phyloP scores from a whole-genome alignment of 2,888 invertebrate genomes.

The Leptogaster cylindrica region DNA sequence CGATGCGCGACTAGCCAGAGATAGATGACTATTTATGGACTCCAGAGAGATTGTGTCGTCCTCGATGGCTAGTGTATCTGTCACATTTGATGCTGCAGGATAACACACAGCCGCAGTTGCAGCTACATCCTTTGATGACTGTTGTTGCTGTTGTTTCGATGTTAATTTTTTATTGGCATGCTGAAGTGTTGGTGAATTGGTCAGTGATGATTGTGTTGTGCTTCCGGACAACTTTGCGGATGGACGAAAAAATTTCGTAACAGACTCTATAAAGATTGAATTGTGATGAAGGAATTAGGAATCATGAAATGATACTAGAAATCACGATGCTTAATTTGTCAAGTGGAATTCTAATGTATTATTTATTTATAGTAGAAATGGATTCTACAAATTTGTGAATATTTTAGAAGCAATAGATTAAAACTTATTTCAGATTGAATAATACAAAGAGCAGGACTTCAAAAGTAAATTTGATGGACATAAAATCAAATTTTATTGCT shows the following conservation, averaged over 20 bases:
- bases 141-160: constrained; percentile 50
- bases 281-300: too few species aligned
- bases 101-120: constrained; percentile 51
- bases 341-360: too few species aligned
- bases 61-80: constrained; percentile 44
- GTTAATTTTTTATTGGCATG: constrained; percentile 48
- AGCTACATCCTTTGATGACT: constrained; percentile 50
- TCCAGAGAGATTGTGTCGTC: constrained; percentile 57
- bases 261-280: constrained; percentile 53
- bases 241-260: constrained; percentile 61
- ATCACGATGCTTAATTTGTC: too few species aligned
- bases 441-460: too few species aligned
- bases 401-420: too few species aligned
- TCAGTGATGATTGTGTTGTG: constrained; percentile 50
- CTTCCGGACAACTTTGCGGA: constrained; percentile 48
- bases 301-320: too few species aligned
- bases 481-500: too few species aligned
- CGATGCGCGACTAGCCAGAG: constrained; percentile 50
- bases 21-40: constrained; percentile 57
- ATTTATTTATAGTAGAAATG: too few species aligned
- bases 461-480: too few species aligned
- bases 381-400: too few species aligned
- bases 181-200: constrained; percentile 47
- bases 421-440: too few species aligned
- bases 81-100: constrained; percentile 49